A percentile compares a stretch with the other conserved stretches of the same genome.
These are phyloP conservation scores for Eupelmus urozonus DNA, from an alignment of 2,888 invertebrate species.

Conservation along the genomic window DNA sequence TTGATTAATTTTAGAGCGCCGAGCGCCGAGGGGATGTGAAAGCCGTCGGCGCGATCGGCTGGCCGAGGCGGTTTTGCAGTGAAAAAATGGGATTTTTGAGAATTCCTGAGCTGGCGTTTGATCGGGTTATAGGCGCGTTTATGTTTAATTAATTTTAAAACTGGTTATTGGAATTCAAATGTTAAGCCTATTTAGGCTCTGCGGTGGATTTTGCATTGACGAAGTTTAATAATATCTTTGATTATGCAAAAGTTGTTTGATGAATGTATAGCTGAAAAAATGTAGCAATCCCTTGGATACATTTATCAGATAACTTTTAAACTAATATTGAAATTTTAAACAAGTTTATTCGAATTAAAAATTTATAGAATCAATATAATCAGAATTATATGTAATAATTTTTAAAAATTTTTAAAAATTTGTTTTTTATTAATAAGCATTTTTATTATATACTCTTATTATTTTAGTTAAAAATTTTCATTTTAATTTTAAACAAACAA, in stretches of 20 bases:
- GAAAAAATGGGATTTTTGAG: not conserved
- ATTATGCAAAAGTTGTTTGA: no score
- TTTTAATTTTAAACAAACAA: no score
- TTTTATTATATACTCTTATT: no score
- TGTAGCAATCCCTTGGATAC: no score
- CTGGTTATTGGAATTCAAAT: conserved; percentile 31
- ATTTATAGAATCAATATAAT: no score
- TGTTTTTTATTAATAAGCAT: no score
- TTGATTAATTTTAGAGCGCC: not conserved
- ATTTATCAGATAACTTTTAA: not conserved
- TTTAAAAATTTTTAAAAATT: no score
- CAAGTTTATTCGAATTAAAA: no score
- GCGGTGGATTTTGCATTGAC: not conserved
- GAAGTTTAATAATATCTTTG: not conserved
- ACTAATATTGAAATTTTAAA: no score
- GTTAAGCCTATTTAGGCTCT: not conserved
- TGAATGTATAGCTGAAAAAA: no score
- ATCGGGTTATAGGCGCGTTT: not conserved
- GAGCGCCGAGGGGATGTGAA: conserved; percentile 3
- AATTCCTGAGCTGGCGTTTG: conserved; percentile 21
- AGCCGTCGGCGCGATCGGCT: conserved; percentile 3
- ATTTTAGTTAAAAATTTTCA: no score
- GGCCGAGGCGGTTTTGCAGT: not conserved
- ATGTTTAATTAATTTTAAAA: conserved; percentile 22
- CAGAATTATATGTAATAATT: no score